Evolutionary conservation across 2,888 invertebrate genomes (phyloP), one percentile per base, ranked within the genome.

Genomic region (Cephus spinipes): DNA sequence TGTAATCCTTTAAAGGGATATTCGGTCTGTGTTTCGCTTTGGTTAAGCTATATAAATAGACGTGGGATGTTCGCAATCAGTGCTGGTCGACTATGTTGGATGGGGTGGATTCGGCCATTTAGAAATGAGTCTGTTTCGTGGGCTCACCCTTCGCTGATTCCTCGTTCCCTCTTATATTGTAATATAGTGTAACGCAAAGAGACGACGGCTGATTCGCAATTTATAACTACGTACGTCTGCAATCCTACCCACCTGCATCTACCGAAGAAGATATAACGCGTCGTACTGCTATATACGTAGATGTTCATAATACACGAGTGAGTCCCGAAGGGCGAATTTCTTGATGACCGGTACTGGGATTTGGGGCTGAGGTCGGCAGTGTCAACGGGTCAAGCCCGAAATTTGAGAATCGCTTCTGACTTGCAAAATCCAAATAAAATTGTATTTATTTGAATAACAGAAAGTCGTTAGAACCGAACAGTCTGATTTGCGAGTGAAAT

Each of bases 1-100:
- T 85, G 88, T 91, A 90, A 91, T 91, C 91, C 91, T 89, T 90
- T 90, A 90, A 90, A 91, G 88, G 90, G 90, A 90, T 90, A 88
- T 88, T 87, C 86, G 84, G 87, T 81, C 88, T 87, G 85, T 89
- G 89, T 89, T 87, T 90, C 89, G 89, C 85, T 88, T 88, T 88
- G 87, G 90, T 91, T 90, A 88, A 90, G 89, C 89, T 89, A 87
- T 89, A 90, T 87, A 91, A 91, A 91, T 89, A 90, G 89, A 89
- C 84, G 88, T 84, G 89, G 89, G 86, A 88, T 87, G 89, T 87
- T 89, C 87, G 89, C 89, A 90, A 90, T 90, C 90, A 89, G 89
- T 82, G 87, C 83, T 84, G 84, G 85, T 83, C 81, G 80, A 82
- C 83, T 80, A 79, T 76, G 69, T 69, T n/a, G 74, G 76, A 81